Evolutionary conservation across 2,113 vertebrate species (phyloP).

Genomic region (Archilochus colubris): DNA sequence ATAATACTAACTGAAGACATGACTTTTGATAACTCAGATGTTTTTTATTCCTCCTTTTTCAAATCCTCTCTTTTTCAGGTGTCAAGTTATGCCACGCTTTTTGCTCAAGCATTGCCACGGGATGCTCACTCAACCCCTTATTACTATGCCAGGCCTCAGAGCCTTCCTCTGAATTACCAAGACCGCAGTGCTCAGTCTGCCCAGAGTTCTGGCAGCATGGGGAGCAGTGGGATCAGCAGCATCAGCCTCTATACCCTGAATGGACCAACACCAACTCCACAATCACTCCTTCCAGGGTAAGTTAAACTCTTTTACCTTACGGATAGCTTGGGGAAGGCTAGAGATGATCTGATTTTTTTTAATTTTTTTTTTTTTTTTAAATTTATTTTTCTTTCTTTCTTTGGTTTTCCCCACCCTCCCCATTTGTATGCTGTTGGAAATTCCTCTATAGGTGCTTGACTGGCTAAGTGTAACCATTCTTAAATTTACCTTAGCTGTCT

Average conservation of each 20-base stretch:
- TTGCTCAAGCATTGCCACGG: slow-evolving; percentile 91
- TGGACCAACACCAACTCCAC: slow-evolving; percentile 86
- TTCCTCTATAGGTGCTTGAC: not conserved
- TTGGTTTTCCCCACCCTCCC: fast-evolving
- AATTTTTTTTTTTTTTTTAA: fast-evolving
- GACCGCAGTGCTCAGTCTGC: slow-evolving; percentile 80
- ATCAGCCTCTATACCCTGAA: slow-evolving; percentile 85
- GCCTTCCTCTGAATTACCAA: slow-evolving; percentile 88
- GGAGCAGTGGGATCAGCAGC: slow-evolving; percentile 94
- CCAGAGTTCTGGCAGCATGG: slow-evolving; percentile 84
- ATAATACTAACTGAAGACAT: not conserved
- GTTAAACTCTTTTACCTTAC: not conserved
- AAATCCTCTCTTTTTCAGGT: slow-evolving; percentile 75
- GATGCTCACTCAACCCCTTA: slow-evolving; percentile 96
- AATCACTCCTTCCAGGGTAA: slow-evolving; percentile 89
- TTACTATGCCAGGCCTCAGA: slow-evolving; percentile 93
- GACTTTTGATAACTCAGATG: not conserved
- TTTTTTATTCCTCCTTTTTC: not conserved
- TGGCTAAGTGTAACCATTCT: not conserved
- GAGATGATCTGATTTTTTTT: not conserved
- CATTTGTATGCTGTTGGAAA: not conserved
- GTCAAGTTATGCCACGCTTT: slow-evolving; percentile 86
- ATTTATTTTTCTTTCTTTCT: not conserved
- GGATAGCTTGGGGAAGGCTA: not conserved
- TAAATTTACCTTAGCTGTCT: not conserved